Base-by-base conservation (phyloP, 2,113 vertebrate species). In the Merops nubicus region DNA sequence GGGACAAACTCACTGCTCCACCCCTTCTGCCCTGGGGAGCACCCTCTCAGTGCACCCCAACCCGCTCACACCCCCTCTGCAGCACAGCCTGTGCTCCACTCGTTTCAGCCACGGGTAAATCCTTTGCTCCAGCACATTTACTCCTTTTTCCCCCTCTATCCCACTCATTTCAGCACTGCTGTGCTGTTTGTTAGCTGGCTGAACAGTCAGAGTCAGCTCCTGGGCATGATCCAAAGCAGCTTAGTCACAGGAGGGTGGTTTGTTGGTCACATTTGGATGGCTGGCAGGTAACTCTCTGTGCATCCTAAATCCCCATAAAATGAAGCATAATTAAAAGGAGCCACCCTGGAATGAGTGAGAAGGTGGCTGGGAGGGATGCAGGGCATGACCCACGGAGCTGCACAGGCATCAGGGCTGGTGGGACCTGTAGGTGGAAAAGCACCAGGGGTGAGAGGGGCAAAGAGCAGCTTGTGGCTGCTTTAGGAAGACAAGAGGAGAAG, bases 131-230 rank as follows among this genome's bases (percentile, higher is more conserved):
- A 5, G 42, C 36, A 54, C 1, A 0, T 36, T 53, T 6, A 38
- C 33, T 54, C 17, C 33, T 19, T 2, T 0, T 0, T 1, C 4
- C 1, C 17, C 19, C n/a, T 43, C 72, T n/a, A 79, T 72, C 69
- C 85, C 72, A 77, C 81, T 85, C 19, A 0, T 88, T 87, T 84
- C 77, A 85, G 81, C 78, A 75, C 5, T 88, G 47, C 65, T 82
- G 33, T 67, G 73, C 74, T 89, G 56, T 75, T 82, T 63, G 51
- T 67, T 73, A 88, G 56, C 65, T 3, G 5, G 42, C 54, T 87
- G 59, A 86, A 95, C 47, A 93, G 81, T 54, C 59, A 51, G 20
- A 80, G 83, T 94, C 91, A 96, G 95, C 90, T 93, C 62, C 94
- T 93, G 92, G 85, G 74, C 67, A 81, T 3, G 22, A 93, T 85